phyloP scores from a whole-genome alignment of 2,888 invertebrate species.

The Amphipyra berbera region DNA sequence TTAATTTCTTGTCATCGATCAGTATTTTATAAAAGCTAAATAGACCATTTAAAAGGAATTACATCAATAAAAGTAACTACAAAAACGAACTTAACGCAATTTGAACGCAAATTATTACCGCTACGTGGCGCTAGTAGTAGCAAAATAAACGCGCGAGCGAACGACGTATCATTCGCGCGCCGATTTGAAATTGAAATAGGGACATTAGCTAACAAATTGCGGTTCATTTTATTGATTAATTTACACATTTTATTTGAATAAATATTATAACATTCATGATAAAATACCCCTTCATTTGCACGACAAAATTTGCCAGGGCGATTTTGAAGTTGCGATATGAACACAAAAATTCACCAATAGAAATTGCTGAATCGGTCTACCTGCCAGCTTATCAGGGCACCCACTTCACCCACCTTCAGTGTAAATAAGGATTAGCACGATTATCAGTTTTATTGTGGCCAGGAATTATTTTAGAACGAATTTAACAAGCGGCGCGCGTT shows the following conservation, averaged over 20 bases:
- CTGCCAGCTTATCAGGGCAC: constrained; percentile 79
- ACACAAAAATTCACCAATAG: constrained; percentile 75
- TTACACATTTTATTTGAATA: constrained; percentile 55
- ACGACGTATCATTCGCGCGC: constrained; percentile 38
- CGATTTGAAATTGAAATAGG: constrained; percentile 45
- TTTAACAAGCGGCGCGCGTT: constrained; percentile 68
- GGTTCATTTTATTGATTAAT: constrained; percentile 57
- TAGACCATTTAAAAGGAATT: no score
- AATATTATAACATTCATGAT: constrained; percentile 59
- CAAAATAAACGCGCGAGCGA: constrained; percentile 26
- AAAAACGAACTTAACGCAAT: background rate
- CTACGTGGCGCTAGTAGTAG: constrained; percentile 51
- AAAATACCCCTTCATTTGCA: constrained; percentile 58
- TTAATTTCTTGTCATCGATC: no score
- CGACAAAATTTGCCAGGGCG: constrained; percentile 50
- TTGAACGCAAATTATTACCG: constrained; percentile 23
- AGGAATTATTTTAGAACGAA: constrained; percentile 78
- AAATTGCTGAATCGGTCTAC: constrained; percentile 74
- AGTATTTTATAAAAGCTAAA: no score
- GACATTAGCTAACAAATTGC: constrained; percentile 34
- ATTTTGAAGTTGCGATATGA: constrained; percentile 63
- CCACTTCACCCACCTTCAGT: constrained; percentile 84
- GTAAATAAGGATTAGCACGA: constrained; percentile 85
- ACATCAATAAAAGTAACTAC: no score
- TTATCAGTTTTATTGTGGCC: constrained; percentile 84